Evolutionary conservation across 1,140 invertebrate genomes (phyloP), one percentile per base, ranked within the genome.

Genomic region (Lineus longissimus): DNA sequence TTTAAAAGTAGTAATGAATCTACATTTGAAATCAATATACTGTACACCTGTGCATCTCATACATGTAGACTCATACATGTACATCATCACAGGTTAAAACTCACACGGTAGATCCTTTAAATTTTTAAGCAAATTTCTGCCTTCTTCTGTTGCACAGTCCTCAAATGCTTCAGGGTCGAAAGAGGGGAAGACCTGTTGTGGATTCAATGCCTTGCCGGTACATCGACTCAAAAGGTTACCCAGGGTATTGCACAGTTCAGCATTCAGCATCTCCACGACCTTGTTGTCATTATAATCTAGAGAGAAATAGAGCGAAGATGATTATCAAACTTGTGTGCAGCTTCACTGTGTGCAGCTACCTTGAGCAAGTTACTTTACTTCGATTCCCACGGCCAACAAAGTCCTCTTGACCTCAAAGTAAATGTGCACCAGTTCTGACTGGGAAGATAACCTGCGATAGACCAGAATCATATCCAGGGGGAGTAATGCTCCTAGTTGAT

Each of bases 221-320:
- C 88, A 90, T 55, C 96, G 86, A 69, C 86, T 91, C 23, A 97
- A 83, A 36, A 98, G 83, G 85, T 98, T 98, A 25, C 95, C 95
- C 0, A 97, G 79, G 2, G 91, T 94, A 77, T 97, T 91, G 2
- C 94, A 94, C 51, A 99, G 81, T 78, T 98, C 95, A 1, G 89
- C 84, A 84, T 98, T 99, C 15, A 96, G 80, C 61, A 91, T 86
- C 64, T 89, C 86, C 22, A 88, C 77, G 54, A 92, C 84, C 81
- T 93, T 92, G 2, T 83, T 83, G 61, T 90, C 86, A 78, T 87
- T 93, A 79, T 91, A 98, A 85, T 97, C 94, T 97, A 75, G 31
- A 76, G 65, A 61, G 36, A 36, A 62, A 67, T 2, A 59, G 4
- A 33, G 19, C 9, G 55, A 55, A 22, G 13, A 43, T 13, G n/a